Conservation (phyloP, 2,113 vertebrate genomes). For the Steatornis caripensis region DNA sequence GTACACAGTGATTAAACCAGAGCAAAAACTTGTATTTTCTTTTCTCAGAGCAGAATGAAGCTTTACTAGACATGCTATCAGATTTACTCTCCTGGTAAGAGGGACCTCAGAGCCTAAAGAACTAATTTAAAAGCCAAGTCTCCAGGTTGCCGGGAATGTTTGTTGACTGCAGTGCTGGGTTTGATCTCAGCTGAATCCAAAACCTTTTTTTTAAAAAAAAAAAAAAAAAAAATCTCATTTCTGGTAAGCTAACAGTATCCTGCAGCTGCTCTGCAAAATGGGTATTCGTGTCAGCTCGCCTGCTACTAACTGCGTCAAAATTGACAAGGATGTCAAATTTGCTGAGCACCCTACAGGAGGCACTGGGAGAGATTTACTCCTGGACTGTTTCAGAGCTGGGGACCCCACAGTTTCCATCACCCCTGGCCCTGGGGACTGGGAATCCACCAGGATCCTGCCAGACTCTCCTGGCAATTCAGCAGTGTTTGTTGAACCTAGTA, state of each 20-base stretch:
- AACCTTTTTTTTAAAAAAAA: background rate
- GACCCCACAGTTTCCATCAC: background rate
- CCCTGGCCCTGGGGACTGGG: background rate
- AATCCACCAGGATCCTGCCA: background rate
- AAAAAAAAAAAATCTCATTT: too few species aligned
- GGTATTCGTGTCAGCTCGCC: background rate
- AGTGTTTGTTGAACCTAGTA: background rate
- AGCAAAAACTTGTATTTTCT: background rate
- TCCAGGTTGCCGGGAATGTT: background rate
- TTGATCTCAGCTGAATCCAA: conserved; percentile 1
- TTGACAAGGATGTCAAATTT: conserved; percentile 4
- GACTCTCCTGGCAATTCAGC: background rate
- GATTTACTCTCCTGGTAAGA: background rate
- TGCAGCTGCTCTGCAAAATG: conserved; percentile 1
- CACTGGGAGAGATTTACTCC: background rate
- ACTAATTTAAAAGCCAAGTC: background rate
- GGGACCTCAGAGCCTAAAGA: background rate
- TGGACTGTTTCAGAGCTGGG: background rate
- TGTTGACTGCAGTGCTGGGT: background rate
- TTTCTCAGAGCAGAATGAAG: background rate
- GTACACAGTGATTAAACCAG: background rate
- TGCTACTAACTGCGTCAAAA: background rate
- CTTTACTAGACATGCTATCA: background rate
- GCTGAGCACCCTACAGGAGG: background rate
- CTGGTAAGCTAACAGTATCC: background rate